A percentile compares a stretch with the other conserved stretches of the same genome.
Conservation (phyloP, 1,140 invertebrate species). For the Drosophila orena region DNA sequence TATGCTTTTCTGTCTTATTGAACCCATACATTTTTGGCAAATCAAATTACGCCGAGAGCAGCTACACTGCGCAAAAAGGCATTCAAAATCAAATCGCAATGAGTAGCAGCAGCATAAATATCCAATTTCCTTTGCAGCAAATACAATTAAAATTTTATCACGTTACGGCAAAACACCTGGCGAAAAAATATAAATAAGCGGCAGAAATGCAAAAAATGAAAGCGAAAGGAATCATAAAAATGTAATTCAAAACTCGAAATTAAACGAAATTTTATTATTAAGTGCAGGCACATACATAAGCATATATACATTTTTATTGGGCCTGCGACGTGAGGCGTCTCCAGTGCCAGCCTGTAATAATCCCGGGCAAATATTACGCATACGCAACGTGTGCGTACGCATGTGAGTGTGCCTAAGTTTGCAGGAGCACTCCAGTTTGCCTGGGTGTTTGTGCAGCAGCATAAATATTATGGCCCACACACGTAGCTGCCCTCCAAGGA, state of each 20-base stretch:
- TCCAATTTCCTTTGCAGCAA: slow-evolving; percentile 20
- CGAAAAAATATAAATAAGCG: slow-evolving; percentile 30
- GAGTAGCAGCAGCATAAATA: slow-evolving; percentile 23
- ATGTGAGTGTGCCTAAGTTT: slow-evolving; percentile 20
- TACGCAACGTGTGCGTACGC: slow-evolving; percentile 50
- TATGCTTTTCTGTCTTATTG: too few relatives aligned
- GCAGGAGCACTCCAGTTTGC: slow-evolving; percentile 1
- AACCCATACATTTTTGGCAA: not conserved
- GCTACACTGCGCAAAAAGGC: not conserved
- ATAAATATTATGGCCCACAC: slow-evolving; percentile 72
- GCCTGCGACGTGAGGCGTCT: slow-evolving; percentile 47
- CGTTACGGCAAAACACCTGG: slow-evolving; percentile 60
- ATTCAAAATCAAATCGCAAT: slow-evolving; percentile 23
- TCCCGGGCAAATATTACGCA: slow-evolving; percentile 71
- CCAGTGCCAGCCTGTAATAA: slow-evolving; percentile 72
- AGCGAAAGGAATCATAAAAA: slow-evolving; percentile 48
- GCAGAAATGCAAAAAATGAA: slow-evolving; percentile 20
- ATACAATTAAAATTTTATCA: slow-evolving; percentile 74
- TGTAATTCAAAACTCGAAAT: slow-evolving; percentile 75
- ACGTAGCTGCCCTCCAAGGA: slow-evolving; percentile 51
- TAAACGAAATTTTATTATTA: slow-evolving; percentile 79
- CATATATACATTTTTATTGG: slow-evolving; percentile 61
- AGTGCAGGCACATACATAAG: slow-evolving; percentile 46
- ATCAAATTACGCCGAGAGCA: not conserved
- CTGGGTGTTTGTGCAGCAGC: slow-evolving; percentile 18